Percentiles rank a stretch among this genome's conserved stretches.
These are phyloP conservation scores for Squalus acanthias DNA, from an alignment of 2,797 vertebrate species.

Conservation along the genomic window DNA sequence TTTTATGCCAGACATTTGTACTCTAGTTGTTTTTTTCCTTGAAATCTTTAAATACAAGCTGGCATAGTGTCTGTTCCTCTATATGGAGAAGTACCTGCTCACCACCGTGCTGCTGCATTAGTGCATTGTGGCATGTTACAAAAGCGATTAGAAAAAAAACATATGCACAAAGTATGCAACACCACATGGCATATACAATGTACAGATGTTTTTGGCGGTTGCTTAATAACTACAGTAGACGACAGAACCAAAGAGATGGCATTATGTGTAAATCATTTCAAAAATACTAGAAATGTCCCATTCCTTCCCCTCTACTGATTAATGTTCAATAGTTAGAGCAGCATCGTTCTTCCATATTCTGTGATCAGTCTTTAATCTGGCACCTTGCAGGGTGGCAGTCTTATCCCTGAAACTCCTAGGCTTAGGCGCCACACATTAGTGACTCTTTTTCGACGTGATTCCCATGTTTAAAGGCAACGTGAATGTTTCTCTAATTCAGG, in stretches of 20 bases:
- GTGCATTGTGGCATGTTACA: background rate
- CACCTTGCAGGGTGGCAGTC: background rate
- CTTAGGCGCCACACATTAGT: background rate
- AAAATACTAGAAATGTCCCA: background rate
- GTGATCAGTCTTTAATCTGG: background rate
- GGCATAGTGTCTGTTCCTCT: conserved; percentile 29
- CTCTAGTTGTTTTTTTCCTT: background rate
- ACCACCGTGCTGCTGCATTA: background rate
- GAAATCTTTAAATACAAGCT: background rate
- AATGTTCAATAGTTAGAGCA: background rate
- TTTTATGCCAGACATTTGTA: conserved; percentile 43
- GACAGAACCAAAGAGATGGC: background rate
- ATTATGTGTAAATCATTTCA: background rate
- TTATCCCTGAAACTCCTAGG: background rate
- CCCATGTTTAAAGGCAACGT: background rate
- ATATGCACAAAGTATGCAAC: background rate
- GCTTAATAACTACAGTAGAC: background rate
- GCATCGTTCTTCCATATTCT: background rate
- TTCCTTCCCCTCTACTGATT: background rate
- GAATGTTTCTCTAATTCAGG: background rate
- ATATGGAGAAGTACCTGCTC: conserved; percentile 37
- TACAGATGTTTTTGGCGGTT: background rate
- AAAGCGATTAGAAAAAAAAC: background rate
- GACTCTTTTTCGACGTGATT: background rate
- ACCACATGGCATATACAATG: background rate